A percentile compares a stretch with the other conserved stretches of the same genome.
Evolutionary conservation across 2,797 vertebrate genomes (phyloP).

Genomic region (Ctenochaetus hawaiiensis): DNA sequence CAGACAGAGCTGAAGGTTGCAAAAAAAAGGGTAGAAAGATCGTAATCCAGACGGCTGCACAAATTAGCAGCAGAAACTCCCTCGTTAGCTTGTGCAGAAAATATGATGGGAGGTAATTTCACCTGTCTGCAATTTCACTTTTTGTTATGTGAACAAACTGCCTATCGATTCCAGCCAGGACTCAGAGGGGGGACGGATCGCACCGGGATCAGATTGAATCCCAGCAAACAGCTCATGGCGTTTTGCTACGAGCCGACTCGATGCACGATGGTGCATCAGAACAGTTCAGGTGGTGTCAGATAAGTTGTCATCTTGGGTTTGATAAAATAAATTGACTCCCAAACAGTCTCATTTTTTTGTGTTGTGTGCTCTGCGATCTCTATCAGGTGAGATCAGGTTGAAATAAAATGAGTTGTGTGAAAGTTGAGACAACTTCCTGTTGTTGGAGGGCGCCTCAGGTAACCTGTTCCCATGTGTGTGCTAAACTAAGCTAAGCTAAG

Average conservation of each 20-base stretch:
- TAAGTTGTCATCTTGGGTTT: not conserved
- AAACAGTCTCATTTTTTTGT: not conserved
- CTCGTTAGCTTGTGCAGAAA: conserved; percentile 29
- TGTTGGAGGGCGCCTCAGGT: not conserved
- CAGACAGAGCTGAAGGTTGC: not conserved
- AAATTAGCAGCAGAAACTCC: conserved; percentile 29
- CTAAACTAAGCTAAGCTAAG: not conserved
- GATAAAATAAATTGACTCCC: conserved; percentile 18
- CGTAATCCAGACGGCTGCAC: conserved; percentile 18
- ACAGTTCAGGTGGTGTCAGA: conserved; percentile 4
- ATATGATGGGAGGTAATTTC: conserved; percentile 35
- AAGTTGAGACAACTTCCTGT: not conserved
- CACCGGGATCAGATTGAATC: conserved; percentile 13
- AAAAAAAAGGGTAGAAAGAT: not conserved
- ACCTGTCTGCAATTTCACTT: conserved; percentile 17
- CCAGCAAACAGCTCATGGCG: not conserved
- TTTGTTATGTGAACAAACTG: conserved; percentile 52
- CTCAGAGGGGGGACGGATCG: conserved; percentile 23
- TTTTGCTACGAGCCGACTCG: not conserved
- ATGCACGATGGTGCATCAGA: not conserved
- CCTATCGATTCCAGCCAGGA: conserved; percentile 52
- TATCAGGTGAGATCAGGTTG: not conserved
- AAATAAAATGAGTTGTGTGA: not conserved
- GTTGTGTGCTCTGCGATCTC: not conserved
- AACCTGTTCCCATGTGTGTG: not conserved